These are phyloP conservation scores for Drosophila parabipectinata DNA, from an alignment of 1,140 invertebrate species.

Conservation along the genomic window DNA sequence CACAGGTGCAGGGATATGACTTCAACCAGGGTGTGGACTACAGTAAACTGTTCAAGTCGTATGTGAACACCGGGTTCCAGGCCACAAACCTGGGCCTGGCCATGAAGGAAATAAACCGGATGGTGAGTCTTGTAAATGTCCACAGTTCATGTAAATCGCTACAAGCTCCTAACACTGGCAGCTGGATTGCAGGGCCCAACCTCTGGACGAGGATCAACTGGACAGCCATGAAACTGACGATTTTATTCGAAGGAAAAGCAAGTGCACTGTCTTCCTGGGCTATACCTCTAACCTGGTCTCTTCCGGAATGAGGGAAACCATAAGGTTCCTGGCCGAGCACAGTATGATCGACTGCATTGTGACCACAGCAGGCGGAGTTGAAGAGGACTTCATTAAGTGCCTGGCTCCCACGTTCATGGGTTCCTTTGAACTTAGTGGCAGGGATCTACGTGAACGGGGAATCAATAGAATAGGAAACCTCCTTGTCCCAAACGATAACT, in stretches of 20 bases:
- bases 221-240: slow-evolving; percentile 90
- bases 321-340: slow-evolving; percentile 95
- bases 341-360: slow-evolving; percentile 96
- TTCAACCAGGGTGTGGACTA: slow-evolving; percentile 97
- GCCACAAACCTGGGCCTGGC: slow-evolving; percentile 97
- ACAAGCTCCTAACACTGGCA: slow-evolving; percentile 43
- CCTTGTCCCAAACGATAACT: slow-evolving; percentile 99
- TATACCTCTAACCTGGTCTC: slow-evolving; percentile 99
- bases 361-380: slow-evolving; percentile 98
- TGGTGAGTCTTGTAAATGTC: slow-evolving; percentile 87
- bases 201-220: slow-evolving; percentile 87
- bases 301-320: slow-evolving; percentile 95
- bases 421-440: slow-evolving; percentile 92
- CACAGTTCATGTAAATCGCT: neutral
- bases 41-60: slow-evolving; percentile 92
- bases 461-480: slow-evolving; percentile 99
- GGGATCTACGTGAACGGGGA: slow-evolving; percentile 91
- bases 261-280: slow-evolving; percentile 98
- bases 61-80: slow-evolving; percentile 95
- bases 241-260: slow-evolving; percentile 90
- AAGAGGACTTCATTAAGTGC: slow-evolving; percentile 99
- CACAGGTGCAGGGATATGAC: slow-evolving; percentile 92
- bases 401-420: slow-evolving; percentile 95
- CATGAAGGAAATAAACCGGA: slow-evolving; percentile 95
- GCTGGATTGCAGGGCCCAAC: slow-evolving; percentile 86